Percentiles rank a stretch among this genome's conserved stretches.
phyloP scores from a whole-genome alignment of 2,797 vertebrate species.

The Eutrigla gurnardus region DNA sequence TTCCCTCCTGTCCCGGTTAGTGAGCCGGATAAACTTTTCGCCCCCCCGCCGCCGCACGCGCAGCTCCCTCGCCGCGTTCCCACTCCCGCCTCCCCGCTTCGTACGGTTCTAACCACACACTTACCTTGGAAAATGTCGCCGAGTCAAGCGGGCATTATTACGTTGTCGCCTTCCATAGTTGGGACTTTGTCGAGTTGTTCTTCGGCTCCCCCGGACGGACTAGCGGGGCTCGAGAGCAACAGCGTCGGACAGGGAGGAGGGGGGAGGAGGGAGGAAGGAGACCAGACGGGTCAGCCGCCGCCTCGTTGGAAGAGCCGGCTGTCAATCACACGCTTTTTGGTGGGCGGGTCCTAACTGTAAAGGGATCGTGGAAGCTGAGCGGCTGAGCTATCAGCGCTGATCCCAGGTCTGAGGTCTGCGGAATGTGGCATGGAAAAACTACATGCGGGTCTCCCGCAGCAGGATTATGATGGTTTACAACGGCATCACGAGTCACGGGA shows the following conservation, averaged over 20 bases:
- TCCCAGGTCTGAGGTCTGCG: constrained; percentile 35
- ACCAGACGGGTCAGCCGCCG: constrained; percentile 11
- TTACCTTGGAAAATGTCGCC: constrained; percentile 72
- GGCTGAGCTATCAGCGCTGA: constrained; percentile 38
- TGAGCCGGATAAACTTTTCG: constrained; percentile 70
- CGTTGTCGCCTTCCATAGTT: constrained; percentile 79
- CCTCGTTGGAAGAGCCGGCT: constrained; percentile 52
- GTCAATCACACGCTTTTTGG: constrained; percentile 41
- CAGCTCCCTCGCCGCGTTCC: constrained; percentile 15
- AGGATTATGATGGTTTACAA: not conserved
- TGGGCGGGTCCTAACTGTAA: constrained; percentile 61
- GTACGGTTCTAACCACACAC: constrained; percentile 23
- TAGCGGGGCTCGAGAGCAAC: constrained; percentile 52
- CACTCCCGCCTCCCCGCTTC: constrained; percentile 1
- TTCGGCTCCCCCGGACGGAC: constrained; percentile 55
- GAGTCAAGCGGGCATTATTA: constrained; percentile 75
- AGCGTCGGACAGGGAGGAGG: constrained; percentile 41
- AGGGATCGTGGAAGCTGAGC: constrained; percentile 49
- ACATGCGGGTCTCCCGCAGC: not conserved
- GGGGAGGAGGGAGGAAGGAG: constrained; percentile 20
- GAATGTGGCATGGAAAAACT: constrained; percentile 50
- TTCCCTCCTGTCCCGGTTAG: constrained; percentile 50
- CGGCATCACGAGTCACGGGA: not conserved
- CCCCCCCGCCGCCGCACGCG: constrained; percentile 7
- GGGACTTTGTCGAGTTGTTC: constrained; percentile 44